A percentile compares a stretch with the other conserved stretches of the same genome.
Conservation (phyloP, 2,113 vertebrate species). For the Thinocorus orbignyianus region DNA sequence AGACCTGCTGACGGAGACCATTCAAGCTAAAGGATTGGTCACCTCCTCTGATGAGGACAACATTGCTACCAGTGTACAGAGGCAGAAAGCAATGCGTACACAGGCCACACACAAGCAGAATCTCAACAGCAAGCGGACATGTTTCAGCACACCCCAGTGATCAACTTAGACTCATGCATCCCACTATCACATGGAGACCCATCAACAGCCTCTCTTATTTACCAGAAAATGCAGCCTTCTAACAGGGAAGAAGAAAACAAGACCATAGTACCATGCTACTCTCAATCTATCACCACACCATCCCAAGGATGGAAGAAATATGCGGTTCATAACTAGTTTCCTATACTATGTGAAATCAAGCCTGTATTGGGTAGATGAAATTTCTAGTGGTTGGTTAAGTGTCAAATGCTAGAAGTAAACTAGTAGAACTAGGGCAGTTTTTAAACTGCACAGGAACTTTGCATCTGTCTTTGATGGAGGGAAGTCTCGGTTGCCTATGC, state of each 20-base stretch:
- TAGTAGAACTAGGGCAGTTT: neutral
- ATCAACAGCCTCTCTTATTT: neutral
- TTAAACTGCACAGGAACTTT: neutral
- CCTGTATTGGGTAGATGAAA: neutral
- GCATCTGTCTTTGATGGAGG: neutral
- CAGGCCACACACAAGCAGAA: neutral
- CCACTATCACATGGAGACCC: rapidly evolving
- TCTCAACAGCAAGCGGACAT: neutral
- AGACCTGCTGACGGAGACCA: neutral
- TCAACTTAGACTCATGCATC: neutral
- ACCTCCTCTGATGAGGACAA: neutral
- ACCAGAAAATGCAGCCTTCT: neutral
- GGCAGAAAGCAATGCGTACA: neutral
- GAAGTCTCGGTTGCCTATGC: neutral
- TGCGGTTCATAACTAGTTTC: neutral
- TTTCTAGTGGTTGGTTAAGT: neutral
- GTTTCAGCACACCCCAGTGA: neutral
- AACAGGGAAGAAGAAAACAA: neutral
- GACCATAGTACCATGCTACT: neutral
- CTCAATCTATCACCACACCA: neutral
- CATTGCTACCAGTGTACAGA: neutral
- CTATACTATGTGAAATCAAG: neutral
- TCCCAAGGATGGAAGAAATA: neutral
- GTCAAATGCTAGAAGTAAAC: neutral
- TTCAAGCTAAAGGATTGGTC: neutral